These are phyloP conservation scores for Homarus americanus DNA, from an alignment of 1,140 invertebrate genomes.

Conservation along the genomic window DNA sequence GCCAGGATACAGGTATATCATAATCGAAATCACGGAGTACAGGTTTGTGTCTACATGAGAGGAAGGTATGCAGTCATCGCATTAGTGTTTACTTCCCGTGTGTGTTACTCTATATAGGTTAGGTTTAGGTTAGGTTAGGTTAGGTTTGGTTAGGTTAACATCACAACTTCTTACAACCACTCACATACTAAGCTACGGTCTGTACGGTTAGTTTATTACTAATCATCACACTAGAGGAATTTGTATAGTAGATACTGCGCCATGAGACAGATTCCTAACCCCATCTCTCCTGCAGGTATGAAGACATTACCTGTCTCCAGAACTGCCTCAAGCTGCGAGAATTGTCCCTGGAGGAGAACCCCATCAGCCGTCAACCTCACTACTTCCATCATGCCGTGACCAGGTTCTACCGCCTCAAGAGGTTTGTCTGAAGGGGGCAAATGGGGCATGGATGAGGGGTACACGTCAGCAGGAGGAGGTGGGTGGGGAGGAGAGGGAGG, in stretches of 20 bases:
- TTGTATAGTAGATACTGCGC: neutral
- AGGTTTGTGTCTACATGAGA: too few relatives aligned
- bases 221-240: too few relatives aligned
- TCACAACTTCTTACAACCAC: too few relatives aligned
- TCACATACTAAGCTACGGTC: too few relatives aligned
- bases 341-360: constrained; percentile 76
- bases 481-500: neutral
- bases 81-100: too few relatives aligned
- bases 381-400: constrained; percentile 75
- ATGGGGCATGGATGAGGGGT: neutral
- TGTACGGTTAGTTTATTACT: too few relatives aligned
- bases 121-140: too few relatives aligned
- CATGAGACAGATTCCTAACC: neutral
- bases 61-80: too few relatives aligned
- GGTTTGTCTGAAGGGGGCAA: constrained; percentile 5
- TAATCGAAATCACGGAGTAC: too few relatives aligned
- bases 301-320: constrained; percentile 62
- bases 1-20: too few relatives aligned
- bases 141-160: too few relatives aligned
- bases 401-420: constrained; percentile 74
- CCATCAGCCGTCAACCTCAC: constrained; percentile 74
- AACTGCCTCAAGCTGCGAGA: constrained; percentile 75
- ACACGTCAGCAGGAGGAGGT: neutral
- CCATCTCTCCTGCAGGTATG: constrained; percentile 41
- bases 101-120: too few relatives aligned